These are phyloP conservation scores for Gortyna flavago DNA, from an alignment of 2,888 invertebrate species.

Conservation along the genomic window DNA sequence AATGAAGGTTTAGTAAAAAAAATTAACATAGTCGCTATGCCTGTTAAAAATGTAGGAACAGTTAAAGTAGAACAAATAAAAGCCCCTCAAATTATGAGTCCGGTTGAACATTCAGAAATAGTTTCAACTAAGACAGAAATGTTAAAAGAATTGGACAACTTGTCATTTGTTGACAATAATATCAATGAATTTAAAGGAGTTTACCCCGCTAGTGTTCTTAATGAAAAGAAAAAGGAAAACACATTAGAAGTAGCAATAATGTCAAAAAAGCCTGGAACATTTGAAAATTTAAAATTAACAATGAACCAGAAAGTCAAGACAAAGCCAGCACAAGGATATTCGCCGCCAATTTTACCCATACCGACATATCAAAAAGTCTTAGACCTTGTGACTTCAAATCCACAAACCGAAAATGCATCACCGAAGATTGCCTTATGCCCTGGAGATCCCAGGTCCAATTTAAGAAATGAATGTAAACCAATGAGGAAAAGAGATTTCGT, in stretches of 20 bases:
- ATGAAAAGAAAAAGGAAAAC: conserved; percentile 14
- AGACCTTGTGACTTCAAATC: conserved; percentile 9
- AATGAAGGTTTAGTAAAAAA: conserved; percentile 60
- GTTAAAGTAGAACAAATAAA: conserved; percentile 5
- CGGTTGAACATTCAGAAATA: conserved; percentile 24
- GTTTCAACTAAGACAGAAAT: conserved; percentile 63
- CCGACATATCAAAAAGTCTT: conserved; percentile 72
- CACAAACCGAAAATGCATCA: background rate
- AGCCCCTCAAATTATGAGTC: conserved; percentile 6
- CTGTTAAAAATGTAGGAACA: background rate
- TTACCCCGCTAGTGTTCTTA: background rate
- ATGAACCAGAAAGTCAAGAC: conserved; percentile 18
- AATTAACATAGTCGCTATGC: conserved; percentile 53
- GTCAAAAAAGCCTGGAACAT: conserved; percentile 16
- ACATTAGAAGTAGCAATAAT: conserved; percentile 10
- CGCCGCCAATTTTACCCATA: conserved; percentile 81
- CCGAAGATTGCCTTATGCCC: background rate
- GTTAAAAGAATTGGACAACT: conserved; percentile 66
- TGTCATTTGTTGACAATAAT: conserved; percentile 28
- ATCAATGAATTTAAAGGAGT: conserved; percentile 5
- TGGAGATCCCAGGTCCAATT: conserved; percentile 1
- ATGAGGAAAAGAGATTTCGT: conserved; percentile 18
- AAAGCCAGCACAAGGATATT: conserved; percentile 69
- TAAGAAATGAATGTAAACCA: conserved; percentile 30
- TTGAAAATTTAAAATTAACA: conserved; percentile 21